These are phyloP conservation scores for Lycophotia porphyrea DNA, from an alignment of 2,888 invertebrate genomes.

Conservation along the genomic window DNA sequence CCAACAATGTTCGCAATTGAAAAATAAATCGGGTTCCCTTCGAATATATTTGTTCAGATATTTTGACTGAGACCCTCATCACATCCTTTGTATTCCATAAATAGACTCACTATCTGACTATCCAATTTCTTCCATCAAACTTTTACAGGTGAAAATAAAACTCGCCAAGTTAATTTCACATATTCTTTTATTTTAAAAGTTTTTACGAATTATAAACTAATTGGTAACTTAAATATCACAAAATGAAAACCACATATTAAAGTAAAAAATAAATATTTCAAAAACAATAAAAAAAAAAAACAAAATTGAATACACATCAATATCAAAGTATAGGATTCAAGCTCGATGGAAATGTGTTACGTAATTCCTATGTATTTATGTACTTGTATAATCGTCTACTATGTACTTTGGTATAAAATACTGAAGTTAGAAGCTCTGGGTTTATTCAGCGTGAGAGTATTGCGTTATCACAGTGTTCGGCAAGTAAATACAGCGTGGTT, in stretches of 20 bases:
- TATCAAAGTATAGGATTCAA: slow-evolving; percentile 72
- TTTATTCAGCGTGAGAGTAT: slow-evolving; percentile 76
- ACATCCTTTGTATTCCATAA: slow-evolving; percentile 42
- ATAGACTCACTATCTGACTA: slow-evolving; percentile 30
- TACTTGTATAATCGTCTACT: slow-evolving; percentile 75
- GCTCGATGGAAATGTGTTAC: slow-evolving; percentile 78
- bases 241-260: slow-evolving; percentile 71
- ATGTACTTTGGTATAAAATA: slow-evolving; percentile 67
- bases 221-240: slow-evolving; percentile 77
- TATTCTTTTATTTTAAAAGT: slow-evolving; percentile 69
- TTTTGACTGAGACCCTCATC: slow-evolving; percentile 57
- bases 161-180: slow-evolving; percentile 46
- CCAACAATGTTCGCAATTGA: slow-evolving; percentile 64
- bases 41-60: slow-evolving; percentile 58
- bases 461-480: slow-evolving; percentile 78
- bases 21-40: slow-evolving; percentile 63
- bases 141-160: slow-evolving; percentile 57
- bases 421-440: slow-evolving; percentile 75
- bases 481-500: slow-evolving; percentile 73
- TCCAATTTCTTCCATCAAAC: slow-evolving; percentile 20
- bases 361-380: slow-evolving; percentile 58
- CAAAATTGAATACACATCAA: slow-evolving; percentile 67
- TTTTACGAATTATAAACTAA: slow-evolving; percentile 58
- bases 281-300: slow-evolving; percentile 64
- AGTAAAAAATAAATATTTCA: slow-evolving; percentile 62